Percentiles rank a stretch among this genome's conserved stretches.
phyloP scores from a whole-genome alignment of 2,888 invertebrate genomes.

The Dilophus febrilis region DNA sequence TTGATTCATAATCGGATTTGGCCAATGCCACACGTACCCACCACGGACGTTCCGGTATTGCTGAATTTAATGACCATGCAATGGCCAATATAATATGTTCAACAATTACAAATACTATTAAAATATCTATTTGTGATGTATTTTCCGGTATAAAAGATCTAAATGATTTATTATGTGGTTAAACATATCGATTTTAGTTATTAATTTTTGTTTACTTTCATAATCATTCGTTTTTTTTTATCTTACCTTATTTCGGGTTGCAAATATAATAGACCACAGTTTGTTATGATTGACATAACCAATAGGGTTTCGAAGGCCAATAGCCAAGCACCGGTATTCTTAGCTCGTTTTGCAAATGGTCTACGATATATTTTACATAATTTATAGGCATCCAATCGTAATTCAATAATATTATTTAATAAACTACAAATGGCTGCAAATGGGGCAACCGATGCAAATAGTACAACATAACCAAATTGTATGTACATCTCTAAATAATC shows the following conservation, averaged over 20 bases:
- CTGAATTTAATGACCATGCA: constrained; percentile 45
- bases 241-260: constrained; percentile 40
- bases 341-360: constrained; percentile 46
- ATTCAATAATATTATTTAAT: constrained; percentile 55
- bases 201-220: too few relatives aligned
- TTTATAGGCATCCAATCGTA: constrained; percentile 58
- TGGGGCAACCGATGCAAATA: constrained; percentile 62
- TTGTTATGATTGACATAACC: constrained; percentile 55
- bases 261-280: constrained; percentile 53
- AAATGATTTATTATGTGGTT: too few relatives aligned
- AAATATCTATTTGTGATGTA: constrained; percentile 32
- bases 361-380: constrained; percentile 50
- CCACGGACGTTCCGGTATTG: constrained; percentile 52
- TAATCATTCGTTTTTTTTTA: too few relatives aligned
- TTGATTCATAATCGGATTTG: constrained; percentile 41
- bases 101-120: constrained; percentile 42
- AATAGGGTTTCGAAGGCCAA: constrained; percentile 34
- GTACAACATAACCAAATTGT: constrained; percentile 62
- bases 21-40: constrained; percentile 46
- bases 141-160: constrained; percentile 1
- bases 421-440: constrained; percentile 58
- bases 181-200: too few relatives aligned
- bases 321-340: constrained; percentile 64
- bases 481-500: constrained; percentile 64
- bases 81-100: constrained; percentile 50